These are phyloP conservation scores for Philereme transversata DNA, from an alignment of 2,888 invertebrate genomes.

Conservation along the genomic window DNA sequence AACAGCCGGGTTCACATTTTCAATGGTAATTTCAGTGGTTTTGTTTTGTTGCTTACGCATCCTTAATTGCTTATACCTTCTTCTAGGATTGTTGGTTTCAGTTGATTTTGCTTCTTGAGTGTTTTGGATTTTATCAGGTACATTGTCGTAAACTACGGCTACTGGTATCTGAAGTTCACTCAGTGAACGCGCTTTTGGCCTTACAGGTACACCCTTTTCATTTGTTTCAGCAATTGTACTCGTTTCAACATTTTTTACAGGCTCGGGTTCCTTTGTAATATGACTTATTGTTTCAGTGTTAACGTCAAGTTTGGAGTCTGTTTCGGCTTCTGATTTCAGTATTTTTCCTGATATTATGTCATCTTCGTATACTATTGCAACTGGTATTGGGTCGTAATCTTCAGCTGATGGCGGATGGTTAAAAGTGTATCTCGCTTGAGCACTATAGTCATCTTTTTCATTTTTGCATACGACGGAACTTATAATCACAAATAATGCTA, in stretches of 20 bases:
- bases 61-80: slow-evolving; percentile 16
- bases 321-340: slow-evolving; percentile 8
- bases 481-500: slow-evolving; percentile 38
- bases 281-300: slow-evolving; percentile 4
- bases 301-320: neutral
- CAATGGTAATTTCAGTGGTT: neutral
- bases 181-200: slow-evolving; percentile 28
- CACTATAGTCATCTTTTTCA: slow-evolving; percentile 26
- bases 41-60: slow-evolving; percentile 12
- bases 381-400: slow-evolving; percentile 44
- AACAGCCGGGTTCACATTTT: slow-evolving; percentile 1
- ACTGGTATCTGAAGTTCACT: slow-evolving; percentile 44
- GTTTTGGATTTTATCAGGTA: slow-evolving; percentile 18
- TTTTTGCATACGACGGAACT: slow-evolving; percentile 24
- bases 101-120: slow-evolving; percentile 10
- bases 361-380: slow-evolving; percentile 37
- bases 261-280: neutral
- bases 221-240: slow-evolving; percentile 4
- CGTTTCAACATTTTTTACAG: neutral
- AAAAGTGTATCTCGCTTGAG: slow-evolving; percentile 32
- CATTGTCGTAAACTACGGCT: slow-evolving; percentile 43
- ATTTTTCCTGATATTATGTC: slow-evolving; percentile 19
- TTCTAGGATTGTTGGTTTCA: slow-evolving; percentile 13
- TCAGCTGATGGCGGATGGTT: slow-evolving; percentile 57
- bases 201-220: slow-evolving; percentile 11